These are phyloP conservation scores for Liposcelis brunnea DNA, from an alignment of 2,888 invertebrate species.

Conservation along the genomic window DNA sequence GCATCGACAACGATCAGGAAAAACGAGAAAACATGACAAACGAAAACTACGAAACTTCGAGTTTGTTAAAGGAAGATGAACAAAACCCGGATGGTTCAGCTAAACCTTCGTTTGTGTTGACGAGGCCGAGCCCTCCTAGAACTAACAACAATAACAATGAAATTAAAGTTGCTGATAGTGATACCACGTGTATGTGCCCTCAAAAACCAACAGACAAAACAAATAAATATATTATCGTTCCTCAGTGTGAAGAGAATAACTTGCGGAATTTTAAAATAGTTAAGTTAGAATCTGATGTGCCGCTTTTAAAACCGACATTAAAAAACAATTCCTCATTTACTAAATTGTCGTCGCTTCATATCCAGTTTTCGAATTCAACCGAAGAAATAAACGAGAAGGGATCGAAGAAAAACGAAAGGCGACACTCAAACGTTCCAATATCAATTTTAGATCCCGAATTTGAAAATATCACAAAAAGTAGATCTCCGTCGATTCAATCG, in stretches of 20 bases:
- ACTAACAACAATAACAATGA: no score
- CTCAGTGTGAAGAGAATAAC: neutral
- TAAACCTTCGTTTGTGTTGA: neutral
- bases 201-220: no score
- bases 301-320: neutral
- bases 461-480: no score
- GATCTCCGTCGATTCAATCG: neutral
- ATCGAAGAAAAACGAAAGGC: neutral
- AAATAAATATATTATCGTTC: neutral
- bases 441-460: neutral
- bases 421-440: neutral
- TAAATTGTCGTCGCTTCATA: neutral
- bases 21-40: no score
- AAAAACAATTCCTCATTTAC: neutral
- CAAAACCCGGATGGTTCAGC: neutral
- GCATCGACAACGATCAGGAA: neutral
- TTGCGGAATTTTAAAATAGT: neutral
- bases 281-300: neutral
- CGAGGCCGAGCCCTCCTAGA: neutral
- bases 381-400: no score
- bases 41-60: no score
- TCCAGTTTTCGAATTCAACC: neutral
- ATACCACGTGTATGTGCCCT: neutral
- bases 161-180: neutral
- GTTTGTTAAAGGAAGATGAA: no score